phyloP scores from a whole-genome alignment of 2,888 invertebrate species.

The Cataglyphis albicans region DNA sequence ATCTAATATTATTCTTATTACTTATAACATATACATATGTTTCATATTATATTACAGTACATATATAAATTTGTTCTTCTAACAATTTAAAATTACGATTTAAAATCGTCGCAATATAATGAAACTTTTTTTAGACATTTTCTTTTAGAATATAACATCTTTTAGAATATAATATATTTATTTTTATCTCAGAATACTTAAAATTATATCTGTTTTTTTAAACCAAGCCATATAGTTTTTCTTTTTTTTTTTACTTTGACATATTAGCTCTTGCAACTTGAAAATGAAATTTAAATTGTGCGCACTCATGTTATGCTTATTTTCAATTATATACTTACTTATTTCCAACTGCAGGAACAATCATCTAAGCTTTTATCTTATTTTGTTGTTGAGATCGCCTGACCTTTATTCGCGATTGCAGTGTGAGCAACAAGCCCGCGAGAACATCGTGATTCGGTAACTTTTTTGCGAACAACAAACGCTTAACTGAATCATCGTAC shows the following conservation, averaged over 20 bases:
- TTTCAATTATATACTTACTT: neutral
- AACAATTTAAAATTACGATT: slow-evolving; percentile 3
- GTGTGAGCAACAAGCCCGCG: slow-evolving; percentile 92
- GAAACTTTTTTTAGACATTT: neutral
- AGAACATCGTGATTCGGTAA: slow-evolving; percentile 96
- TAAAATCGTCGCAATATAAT: slow-evolving; percentile 11
- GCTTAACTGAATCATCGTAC: slow-evolving; percentile 95
- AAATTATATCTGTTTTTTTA: slow-evolving; percentile 6
- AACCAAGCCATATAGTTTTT: neutral
- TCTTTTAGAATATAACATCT: slow-evolving; percentile 11
- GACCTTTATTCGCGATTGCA: slow-evolving; percentile 93
- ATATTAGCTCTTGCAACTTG: neutral
- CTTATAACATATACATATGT: slow-evolving; percentile 7
- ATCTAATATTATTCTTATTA: neutral
- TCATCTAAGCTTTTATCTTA: slow-evolving; percentile 71
- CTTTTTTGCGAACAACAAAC: slow-evolving; percentile 95
- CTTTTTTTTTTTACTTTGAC: neutral
- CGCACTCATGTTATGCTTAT: neutral
- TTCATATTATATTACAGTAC: slow-evolving; percentile 21
- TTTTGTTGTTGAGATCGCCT: slow-evolving; percentile 85
- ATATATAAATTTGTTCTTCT: neutral
- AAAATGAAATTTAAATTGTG: neutral
- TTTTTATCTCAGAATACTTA: neutral
- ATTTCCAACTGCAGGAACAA: neutral
- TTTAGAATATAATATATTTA: slow-evolving; percentile 8